phyloP scores from a whole-genome alignment of 2,888 invertebrate genomes.

The Philonicus albiceps region DNA sequence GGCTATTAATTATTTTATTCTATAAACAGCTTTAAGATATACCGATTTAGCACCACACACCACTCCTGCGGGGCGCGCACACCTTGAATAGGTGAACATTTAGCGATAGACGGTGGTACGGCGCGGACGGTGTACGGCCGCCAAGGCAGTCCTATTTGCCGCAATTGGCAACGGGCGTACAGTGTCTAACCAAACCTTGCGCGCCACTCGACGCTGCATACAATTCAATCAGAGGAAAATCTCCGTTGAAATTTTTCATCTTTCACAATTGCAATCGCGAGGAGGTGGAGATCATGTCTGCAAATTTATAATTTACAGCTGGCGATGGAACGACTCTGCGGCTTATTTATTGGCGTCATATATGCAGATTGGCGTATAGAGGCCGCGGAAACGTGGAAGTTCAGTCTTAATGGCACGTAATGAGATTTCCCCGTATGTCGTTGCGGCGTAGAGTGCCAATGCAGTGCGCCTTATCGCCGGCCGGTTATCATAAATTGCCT shows the following conservation, averaged over 20 bases:
- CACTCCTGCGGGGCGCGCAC: slow-evolving; percentile 18
- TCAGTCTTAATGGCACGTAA: slow-evolving; percentile 1
- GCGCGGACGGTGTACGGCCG: neutral
- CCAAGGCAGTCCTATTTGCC: neutral
- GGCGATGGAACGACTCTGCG: neutral
- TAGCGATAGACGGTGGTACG: neutral
- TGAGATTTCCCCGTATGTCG: neutral
- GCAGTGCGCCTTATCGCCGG: neutral
- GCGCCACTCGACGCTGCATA: neutral
- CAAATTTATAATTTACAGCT: slow-evolving; percentile 45
- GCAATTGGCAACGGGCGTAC: slow-evolving; percentile 19
- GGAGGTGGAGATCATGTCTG: slow-evolving; percentile 41
- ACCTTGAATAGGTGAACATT: slow-evolving; percentile 2
- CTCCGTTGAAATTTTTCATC: slow-evolving; percentile 25
- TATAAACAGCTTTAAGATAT: slow-evolving; percentile 39
- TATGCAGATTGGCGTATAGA: slow-evolving; percentile 22
- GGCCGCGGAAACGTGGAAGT: slow-evolving; percentile 19
- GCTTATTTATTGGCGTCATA: neutral
- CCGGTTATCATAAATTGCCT: slow-evolving; percentile 4
- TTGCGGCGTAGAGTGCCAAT: neutral
- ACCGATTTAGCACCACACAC: slow-evolving; percentile 24
- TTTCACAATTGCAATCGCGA: slow-evolving; percentile 37
- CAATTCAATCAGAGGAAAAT: slow-evolving; percentile 38
- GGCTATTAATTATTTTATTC: slow-evolving; percentile 51
- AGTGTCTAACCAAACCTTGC: neutral